Conservation (phyloP, 2,888 invertebrate genomes). For the Parochlus steinenii region DNA sequence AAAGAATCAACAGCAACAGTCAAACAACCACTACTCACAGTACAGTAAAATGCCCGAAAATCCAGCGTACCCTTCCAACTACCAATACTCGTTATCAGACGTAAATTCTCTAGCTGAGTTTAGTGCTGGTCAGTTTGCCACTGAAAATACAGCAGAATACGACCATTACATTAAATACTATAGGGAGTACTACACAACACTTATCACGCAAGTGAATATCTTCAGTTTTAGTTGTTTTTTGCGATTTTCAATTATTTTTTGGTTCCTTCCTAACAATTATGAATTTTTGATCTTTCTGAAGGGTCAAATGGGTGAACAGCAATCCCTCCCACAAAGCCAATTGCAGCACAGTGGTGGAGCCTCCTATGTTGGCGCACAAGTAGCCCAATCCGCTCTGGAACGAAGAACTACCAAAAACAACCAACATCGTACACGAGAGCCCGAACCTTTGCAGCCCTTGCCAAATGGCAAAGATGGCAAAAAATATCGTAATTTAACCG, state of each 20-base stretch:
- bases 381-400: constrained; percentile 71
- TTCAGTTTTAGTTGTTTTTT: constrained; percentile 16
- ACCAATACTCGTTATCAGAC: constrained; percentile 39
- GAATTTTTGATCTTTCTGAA: too few relatives aligned
- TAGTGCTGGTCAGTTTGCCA: constrained; percentile 56
- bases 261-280: constrained; percentile 42
- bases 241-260: background rate
- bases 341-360: too few relatives aligned
- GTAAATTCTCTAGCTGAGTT: constrained; percentile 59
- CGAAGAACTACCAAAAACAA: too few relatives aligned
- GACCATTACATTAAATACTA: constrained; percentile 54
- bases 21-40: too few relatives aligned
- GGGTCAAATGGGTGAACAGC: background rate
- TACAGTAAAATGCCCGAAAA: too few relatives aligned
- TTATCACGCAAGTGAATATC: constrained; percentile 37
- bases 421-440: constrained; percentile 15
- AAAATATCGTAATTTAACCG: constrained; percentile 36
- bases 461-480: constrained; percentile 49
- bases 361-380: constrained; percentile 75
- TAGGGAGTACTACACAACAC: constrained; percentile 51
- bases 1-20: constrained; percentile 12
- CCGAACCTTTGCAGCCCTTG: constrained; percentile 26
- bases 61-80: constrained; percentile 13
- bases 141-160: constrained; percentile 45
- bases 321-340: constrained; percentile 19